Base-by-base conservation (phyloP, 2,113 vertebrate species). In the Rana temporaria region DNA sequence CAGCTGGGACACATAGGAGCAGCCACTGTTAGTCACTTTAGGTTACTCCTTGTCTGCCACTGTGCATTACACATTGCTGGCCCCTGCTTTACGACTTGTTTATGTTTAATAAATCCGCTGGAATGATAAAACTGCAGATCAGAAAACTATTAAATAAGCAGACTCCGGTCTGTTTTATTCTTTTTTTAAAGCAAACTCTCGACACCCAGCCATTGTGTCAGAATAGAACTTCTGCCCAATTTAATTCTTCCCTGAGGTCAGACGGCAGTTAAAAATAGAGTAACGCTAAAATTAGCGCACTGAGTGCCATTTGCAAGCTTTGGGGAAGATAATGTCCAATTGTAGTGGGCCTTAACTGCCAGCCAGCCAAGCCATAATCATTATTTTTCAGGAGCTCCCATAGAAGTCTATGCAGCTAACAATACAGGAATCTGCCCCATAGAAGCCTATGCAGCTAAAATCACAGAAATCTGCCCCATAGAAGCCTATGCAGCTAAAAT, bases 111-210 rank as follows among this genome's bases (percentile, higher is more conserved):
- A 75, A 77, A 77, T 77, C 74, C 74, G 20, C 42, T 77, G 74
- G 74, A 77, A 77, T 77, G 59, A 65, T 77, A 65, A 77, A 77
- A 77, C 53, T 77, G 74, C 74, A 65, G 74, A 65, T 77, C 74
- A 65, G 22, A n/a, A 42, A 15, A 15, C 12, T 42, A 64, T 77
- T 52, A 52, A 64, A 77, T 65, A 77, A 77, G 74, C 74, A 77
- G 74, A 65, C 20, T 30, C 59, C 17, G 73, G 18, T 76, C 59
- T 76, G 73, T 17, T 48, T 24, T 64, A 48, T 48, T 48, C 12
- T 64, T 59, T 75, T 34, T 56, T n/a, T 48, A n/a, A n/a, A 16
- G 34, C 18, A 38, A 42, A 24, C 59, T 24, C 19, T 38, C 63
- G 59, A 64, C 59, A 76, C 59, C 74, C 34, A 75, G 72, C 6